These are phyloP conservation scores for Rutpela maculata DNA, from an alignment of 2,888 invertebrate species.

Conservation along the genomic window DNA sequence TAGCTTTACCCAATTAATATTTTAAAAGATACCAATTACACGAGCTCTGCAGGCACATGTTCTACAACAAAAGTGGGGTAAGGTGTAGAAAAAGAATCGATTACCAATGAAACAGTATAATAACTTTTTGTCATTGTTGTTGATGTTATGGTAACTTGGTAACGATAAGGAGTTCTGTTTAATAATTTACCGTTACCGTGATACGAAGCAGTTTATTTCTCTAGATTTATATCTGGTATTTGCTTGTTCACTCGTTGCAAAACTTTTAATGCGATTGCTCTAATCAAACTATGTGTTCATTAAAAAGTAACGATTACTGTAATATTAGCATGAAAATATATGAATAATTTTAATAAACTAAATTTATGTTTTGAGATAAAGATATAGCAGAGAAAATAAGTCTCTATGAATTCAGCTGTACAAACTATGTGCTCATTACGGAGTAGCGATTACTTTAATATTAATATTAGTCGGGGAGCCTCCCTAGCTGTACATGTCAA, in stretches of 20 bases:
- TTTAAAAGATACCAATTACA: conserved; percentile 28
- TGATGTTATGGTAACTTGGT: conserved; percentile 57
- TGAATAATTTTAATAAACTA: neutral
- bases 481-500: too few species aligned
- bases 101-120: conserved; percentile 49
- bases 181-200: conserved; percentile 57
- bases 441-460: too few species aligned
- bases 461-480: too few species aligned
- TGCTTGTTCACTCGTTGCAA: conserved; percentile 32
- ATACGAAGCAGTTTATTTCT: conserved; percentile 53
- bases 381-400: neutral
- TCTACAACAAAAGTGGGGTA: neutral
- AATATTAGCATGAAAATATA: neutral
- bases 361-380: neutral
- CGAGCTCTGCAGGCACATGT: conserved; percentile 5
- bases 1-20: conserved; percentile 18
- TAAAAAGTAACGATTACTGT: neutral
- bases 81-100: conserved; percentile 24
- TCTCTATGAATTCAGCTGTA: too few species aligned
- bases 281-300: conserved; percentile 3
- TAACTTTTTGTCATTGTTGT: conserved; percentile 51
- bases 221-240: conserved; percentile 51
- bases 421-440: too few species aligned
- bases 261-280: conserved; percentile 29
- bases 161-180: conserved; percentile 55